Evolutionary conservation across 1,140 invertebrate species (phyloP).

Genomic region (Apis dorsata): DNA sequence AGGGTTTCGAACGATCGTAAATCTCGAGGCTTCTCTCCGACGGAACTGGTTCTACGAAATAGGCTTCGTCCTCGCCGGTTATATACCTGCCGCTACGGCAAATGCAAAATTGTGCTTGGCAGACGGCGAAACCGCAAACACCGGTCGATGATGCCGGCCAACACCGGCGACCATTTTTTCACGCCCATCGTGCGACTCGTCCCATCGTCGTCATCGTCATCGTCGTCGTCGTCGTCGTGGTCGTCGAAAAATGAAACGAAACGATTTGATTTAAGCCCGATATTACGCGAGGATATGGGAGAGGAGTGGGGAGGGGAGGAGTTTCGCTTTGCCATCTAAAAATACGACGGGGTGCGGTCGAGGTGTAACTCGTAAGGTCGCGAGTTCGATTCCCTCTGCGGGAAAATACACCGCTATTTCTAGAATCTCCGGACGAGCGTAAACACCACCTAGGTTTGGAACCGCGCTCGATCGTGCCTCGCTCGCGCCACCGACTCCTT

Average conservation of each 20-base stretch:
- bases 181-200: background rate
- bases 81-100: slow-evolving; percentile 67
- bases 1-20: slow-evolving; percentile 71
- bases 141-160: background rate
- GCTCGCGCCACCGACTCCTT: no score
- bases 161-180: background rate
- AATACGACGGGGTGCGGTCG: slow-evolving; percentile 64
- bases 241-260: no score
- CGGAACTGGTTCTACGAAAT: slow-evolving; percentile 78
- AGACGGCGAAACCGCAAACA: slow-evolving; percentile 34
- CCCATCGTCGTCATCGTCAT: background rate
- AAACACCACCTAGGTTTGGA: background rate
- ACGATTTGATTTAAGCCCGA: no score
- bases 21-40: slow-evolving; percentile 68
- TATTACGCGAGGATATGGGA: background rate
- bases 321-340: slow-evolving; percentile 63
- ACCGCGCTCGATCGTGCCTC: no score
- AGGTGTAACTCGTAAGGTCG: slow-evolving; percentile 70
- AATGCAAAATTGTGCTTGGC: slow-evolving; percentile 49
- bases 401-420: slow-evolving; percentile 73
- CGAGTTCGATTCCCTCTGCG: slow-evolving; percentile 71
- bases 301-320: background rate
- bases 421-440: slow-evolving; percentile 56
- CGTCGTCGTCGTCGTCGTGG: no score
- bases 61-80: slow-evolving; percentile 71